Evolutionary conservation across 1,140 invertebrate species (phyloP).

Genomic region (Geopemphigus sp.): DNA sequence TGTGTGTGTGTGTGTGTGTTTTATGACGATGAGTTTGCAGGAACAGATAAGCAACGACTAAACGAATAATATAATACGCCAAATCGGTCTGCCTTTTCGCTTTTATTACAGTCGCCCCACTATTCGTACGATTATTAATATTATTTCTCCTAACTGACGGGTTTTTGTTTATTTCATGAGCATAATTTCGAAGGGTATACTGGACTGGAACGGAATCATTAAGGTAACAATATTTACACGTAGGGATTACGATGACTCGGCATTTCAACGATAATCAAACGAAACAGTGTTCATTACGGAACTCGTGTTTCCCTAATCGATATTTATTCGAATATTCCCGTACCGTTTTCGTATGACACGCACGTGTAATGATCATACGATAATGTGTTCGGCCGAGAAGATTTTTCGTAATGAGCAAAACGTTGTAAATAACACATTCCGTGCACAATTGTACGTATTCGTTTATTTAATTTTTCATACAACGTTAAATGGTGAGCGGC

Average conservation of each 20-base stretch:
- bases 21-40: not conserved
- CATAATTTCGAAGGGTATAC: not conserved
- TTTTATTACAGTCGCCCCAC: not conserved
- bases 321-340: constrained; percentile 12
- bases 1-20: too few species aligned
- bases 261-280: not conserved
- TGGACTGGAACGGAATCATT: not conserved
- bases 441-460: too few species aligned
- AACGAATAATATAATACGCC: not conserved
- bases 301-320: constrained; percentile 4
- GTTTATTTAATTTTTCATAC: too few species aligned
- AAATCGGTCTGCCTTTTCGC: not conserved
- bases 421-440: too few species aligned
- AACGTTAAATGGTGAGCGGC: too few species aligned
- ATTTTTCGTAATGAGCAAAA: not conserved
- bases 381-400: too few species aligned
- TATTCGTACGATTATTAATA: constrained; percentile 9
- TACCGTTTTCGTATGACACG: not conserved
- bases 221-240: too few species aligned
- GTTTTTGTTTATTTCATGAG: constrained; percentile 5
- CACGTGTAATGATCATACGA: not conserved
- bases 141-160: not conserved
- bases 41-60: not conserved
- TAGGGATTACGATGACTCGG: not conserved
- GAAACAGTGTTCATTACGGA: constrained; percentile 13